These are phyloP conservation scores for Nothoprocta perdicaria DNA, from an alignment of 2,113 vertebrate genomes.

Conservation along the genomic window DNA sequence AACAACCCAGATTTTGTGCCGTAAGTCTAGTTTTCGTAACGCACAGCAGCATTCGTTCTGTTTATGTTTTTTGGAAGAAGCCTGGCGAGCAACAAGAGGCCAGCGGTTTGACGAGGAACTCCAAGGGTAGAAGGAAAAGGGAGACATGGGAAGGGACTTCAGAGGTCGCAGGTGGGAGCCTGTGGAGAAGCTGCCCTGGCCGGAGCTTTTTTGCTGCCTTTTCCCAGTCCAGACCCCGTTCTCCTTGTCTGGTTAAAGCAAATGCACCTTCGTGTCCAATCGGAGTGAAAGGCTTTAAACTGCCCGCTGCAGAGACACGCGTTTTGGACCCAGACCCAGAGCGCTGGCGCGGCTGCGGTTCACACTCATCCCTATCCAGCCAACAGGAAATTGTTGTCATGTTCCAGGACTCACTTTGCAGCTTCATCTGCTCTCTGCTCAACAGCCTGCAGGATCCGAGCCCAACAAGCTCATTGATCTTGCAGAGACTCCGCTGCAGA, in stretches of 20 bases:
- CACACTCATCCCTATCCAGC: slow-evolving; percentile 25
- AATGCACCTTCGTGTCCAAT: too few species aligned
- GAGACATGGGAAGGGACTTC: not conserved
- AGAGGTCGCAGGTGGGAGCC: not conserved
- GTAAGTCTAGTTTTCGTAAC: not conserved
- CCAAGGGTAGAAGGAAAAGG: not conserved
- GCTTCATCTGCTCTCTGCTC: slow-evolving; percentile 50
- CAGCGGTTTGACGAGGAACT: accelerated
- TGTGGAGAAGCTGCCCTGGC: too few species aligned
- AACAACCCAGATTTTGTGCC: not conserved
- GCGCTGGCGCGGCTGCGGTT: not conserved
- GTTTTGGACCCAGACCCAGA: not conserved
- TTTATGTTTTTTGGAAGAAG: not conserved
- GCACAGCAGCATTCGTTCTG: accelerated
- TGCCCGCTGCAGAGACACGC: not conserved
- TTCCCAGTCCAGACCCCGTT: not conserved
- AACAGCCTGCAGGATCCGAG: not conserved
- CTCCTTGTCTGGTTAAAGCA: not conserved
- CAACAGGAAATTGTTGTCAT: slow-evolving; percentile 65
- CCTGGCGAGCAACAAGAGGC: not conserved
- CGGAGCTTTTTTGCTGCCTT: too few species aligned
- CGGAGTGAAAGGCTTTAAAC: not conserved
- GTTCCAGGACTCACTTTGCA: slow-evolving; percentile 56
- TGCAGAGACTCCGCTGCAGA: not conserved
- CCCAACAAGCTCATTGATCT: slow-evolving; percentile 62